Base-by-base conservation (phyloP, 2,888 invertebrate species). In the Drosophila suboccidentalis region DNA sequence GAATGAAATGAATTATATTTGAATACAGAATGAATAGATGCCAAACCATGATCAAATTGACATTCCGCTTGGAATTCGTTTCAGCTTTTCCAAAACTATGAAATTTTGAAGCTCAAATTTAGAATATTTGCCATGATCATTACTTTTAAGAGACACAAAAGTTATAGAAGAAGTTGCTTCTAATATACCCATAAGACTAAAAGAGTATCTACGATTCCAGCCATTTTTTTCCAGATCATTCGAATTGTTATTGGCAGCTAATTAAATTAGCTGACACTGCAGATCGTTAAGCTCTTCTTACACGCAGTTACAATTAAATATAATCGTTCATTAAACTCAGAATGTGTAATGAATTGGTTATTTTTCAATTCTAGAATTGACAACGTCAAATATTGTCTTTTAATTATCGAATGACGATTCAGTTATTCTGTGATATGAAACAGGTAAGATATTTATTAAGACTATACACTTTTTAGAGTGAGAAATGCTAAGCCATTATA, bases 201-300 rank as follows among this genome's bases (percentile, higher is more conserved):
- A 1, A 11, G 26, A 11, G 51, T 15, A 39, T 53, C 6, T 13
- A 26, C 46, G 26, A n/a, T 6, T 26, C 9, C 8, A 46, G 8
- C 6, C 13, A 1, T 22, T 36, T 34, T 36, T 41, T 17, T 1
- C 13, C 8, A 29, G 32, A 43, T 13, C 6, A 13, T 22, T 55
- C 34, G 41, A 13, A 10, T 22, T 38, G 19, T 32, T 6, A 43
- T 6, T 10, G 34, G 3, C 55, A 55, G 34, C 26, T 46, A 36
- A 46, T 57, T 57, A 22, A 36, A 36, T 46, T n/a, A 11, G 57
- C 55, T 46, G 57, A 46, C 57, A 46, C 22, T 36, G 46, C 43
- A 57, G 22, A 15, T 57, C 11, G 3, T 26, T 57, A 57, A 22
- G 57, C 43, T 43, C 19, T 19, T 13, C 32, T 17, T 34, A 32